Conservation (phyloP, 1,140 invertebrate species). For the Leptoteleia sp. region DNA sequence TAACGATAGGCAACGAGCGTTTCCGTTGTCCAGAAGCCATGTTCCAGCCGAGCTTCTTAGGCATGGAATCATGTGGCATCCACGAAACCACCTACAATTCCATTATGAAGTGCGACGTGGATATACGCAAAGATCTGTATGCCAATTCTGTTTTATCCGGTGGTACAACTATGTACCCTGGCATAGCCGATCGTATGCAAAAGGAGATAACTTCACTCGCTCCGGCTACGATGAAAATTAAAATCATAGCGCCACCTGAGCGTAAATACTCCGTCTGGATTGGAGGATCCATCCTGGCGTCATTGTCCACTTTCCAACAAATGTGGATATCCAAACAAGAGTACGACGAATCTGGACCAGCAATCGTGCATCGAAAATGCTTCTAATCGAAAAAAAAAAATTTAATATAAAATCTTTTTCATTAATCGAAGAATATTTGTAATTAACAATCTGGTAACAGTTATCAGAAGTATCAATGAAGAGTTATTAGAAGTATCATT, state of each 20-base stretch:
- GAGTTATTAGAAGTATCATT: too few relatives aligned
- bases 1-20: constrained; percentile 94
- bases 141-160: constrained; percentile 88
- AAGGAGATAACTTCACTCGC: constrained; percentile 87
- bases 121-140: constrained; percentile 90
- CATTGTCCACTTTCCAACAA: too few relatives aligned
- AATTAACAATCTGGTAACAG: constrained; percentile 67
- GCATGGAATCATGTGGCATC: too few relatives aligned
- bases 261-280: constrained; percentile 95
- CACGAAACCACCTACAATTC: too few relatives aligned
- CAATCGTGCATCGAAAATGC: constrained; percentile 91
- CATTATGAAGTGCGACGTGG: too few relatives aligned
- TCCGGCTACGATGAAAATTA: constrained; percentile 93
- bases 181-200: too few relatives aligned
- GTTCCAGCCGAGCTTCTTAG: constrained; percentile 91
- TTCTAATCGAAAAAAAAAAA: constrained; percentile 83
- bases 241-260: constrained; percentile 91
- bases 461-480: too few relatives aligned
- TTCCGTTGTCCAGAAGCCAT: constrained; percentile 93
- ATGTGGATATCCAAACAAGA: constrained; percentile 96
- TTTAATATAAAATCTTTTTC: too few relatives aligned
- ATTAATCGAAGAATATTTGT: too few relatives aligned
- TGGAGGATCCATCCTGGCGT: constrained; percentile 94
- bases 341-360: too few relatives aligned
- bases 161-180: too few relatives aligned